Conservation (phyloP, 2,797 vertebrate genomes). For the Scolopax bukidnonensis region DNA sequence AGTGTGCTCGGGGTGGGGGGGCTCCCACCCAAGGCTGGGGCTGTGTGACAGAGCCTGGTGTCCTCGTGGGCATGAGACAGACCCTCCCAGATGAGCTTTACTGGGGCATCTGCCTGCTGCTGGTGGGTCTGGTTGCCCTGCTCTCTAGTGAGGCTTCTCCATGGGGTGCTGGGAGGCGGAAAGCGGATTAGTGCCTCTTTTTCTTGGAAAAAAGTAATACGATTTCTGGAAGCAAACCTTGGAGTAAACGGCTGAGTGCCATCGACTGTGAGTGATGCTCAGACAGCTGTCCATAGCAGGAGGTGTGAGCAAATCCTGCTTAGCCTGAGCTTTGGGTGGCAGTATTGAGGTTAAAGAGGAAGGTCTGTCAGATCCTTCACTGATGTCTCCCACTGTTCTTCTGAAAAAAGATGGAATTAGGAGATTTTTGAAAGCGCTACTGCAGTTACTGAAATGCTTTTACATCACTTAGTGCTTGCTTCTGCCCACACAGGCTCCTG, state of each 20-base stretch:
- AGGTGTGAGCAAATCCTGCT: not conserved
- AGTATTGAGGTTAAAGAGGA: not conserved
- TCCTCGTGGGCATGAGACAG: not conserved
- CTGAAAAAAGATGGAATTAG: not conserved
- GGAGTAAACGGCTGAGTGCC: not conserved
- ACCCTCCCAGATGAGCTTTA: not conserved
- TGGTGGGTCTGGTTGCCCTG: not conserved
- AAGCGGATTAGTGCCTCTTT: rapidly evolving
- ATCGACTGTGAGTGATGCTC: not conserved
- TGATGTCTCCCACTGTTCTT: not conserved
- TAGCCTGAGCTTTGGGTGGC: not conserved
- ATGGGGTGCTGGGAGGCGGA: not conserved
- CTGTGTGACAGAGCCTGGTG: not conserved
- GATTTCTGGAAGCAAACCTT: not conserved
- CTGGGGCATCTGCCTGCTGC: not conserved
- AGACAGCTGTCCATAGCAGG: rapidly evolving
- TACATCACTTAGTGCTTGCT: not conserved
- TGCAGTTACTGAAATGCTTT: not conserved
- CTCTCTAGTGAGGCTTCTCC: rapidly evolving
- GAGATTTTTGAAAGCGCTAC: not conserved
- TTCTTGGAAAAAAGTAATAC: not conserved
- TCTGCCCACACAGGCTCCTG: not conserved
- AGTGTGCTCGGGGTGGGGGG: not conserved
- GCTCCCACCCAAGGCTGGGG: not conserved
- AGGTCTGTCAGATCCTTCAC: not conserved